A percentile compares a stretch with the other conserved stretches of the same genome.
Evolutionary conservation across 2,888 invertebrate genomes (phyloP).

Genomic region (Erebia ligea): DNA sequence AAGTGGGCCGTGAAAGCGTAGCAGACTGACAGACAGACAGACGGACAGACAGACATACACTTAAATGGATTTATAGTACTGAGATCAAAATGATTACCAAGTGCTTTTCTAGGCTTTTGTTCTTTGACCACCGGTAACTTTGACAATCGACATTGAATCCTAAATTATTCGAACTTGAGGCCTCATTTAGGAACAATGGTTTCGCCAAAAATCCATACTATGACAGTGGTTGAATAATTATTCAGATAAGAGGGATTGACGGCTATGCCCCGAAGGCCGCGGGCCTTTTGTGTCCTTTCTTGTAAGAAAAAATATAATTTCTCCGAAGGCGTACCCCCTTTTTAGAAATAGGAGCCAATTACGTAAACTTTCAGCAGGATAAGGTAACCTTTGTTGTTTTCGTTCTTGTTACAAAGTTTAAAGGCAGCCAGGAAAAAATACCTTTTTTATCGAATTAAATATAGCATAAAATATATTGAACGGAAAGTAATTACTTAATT

Average conservation of each 20-base stretch:
- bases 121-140: too few species aligned
- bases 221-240: slow-evolving; percentile 18
- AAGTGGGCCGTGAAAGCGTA: too few species aligned
- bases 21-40: too few species aligned
- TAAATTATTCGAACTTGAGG: neutral
- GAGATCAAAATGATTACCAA: too few species aligned
- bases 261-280: slow-evolving; percentile 12
- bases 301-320: slow-evolving; percentile 23
- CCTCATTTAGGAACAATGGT: neutral
- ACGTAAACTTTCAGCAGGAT: slow-evolving; percentile 21
- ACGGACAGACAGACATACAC: too few species aligned
- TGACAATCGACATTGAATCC: too few species aligned
- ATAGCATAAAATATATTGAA: too few species aligned
- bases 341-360: slow-evolving; percentile 23
- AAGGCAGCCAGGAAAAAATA: neutral
- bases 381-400: slow-evolving; percentile 21
- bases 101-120: too few species aligned
- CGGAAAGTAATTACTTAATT: too few species aligned
- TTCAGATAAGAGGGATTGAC: slow-evolving; percentile 20
- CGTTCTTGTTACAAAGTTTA: slow-evolving; percentile 8
- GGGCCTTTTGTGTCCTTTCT: slow-evolving; percentile 22
- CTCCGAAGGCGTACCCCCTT: slow-evolving; percentile 13
- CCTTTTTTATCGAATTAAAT: neutral
- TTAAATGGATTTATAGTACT: too few species aligned
- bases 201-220: slow-evolving; percentile 5